These are phyloP conservation scores for Phalloptychus januarius DNA, from an alignment of 2,797 vertebrate species.

Conservation along the genomic window DNA sequence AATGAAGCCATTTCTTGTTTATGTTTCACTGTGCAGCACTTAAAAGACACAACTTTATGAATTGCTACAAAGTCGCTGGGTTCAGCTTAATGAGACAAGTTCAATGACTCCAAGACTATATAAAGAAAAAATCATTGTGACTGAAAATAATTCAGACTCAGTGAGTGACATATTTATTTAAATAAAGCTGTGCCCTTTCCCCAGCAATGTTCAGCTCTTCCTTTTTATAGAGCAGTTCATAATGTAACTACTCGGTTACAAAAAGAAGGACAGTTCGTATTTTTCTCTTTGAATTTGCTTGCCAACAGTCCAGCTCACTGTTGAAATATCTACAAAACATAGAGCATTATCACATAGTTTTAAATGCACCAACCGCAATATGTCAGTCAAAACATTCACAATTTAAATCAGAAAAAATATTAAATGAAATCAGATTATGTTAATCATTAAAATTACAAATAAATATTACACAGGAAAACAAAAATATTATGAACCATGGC, in stretches of 20 bases:
- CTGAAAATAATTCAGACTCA: conserved; percentile 18
- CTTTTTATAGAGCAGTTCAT: conserved; percentile 1
- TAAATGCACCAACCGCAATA: background rate
- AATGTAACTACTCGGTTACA: background rate
- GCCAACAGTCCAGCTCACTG: background rate
- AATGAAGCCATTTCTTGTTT: background rate
- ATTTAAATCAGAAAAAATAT: background rate
- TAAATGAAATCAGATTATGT: background rate
- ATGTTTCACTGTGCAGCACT: background rate
- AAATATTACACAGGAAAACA: background rate
- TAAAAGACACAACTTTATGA: conserved; percentile 9
- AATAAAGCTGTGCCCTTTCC: conserved; percentile 3
- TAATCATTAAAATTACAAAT: background rate
- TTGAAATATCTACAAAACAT: background rate
- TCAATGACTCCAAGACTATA: conserved; percentile 6
- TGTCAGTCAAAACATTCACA: background rate
- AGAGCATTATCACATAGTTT: background rate
- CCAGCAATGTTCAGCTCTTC: background rate
- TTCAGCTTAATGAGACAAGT: conserved; percentile 12
- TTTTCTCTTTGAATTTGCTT: background rate
- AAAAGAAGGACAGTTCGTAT: background rate
- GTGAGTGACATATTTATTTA: conserved; percentile 7
- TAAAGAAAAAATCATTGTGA: conserved; percentile 9
- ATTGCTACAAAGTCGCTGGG: background rate
- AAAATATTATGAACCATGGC: background rate